These are phyloP conservation scores for Falco biarmicus DNA, from an alignment of 2,797 vertebrate genomes.

Conservation along the genomic window DNA sequence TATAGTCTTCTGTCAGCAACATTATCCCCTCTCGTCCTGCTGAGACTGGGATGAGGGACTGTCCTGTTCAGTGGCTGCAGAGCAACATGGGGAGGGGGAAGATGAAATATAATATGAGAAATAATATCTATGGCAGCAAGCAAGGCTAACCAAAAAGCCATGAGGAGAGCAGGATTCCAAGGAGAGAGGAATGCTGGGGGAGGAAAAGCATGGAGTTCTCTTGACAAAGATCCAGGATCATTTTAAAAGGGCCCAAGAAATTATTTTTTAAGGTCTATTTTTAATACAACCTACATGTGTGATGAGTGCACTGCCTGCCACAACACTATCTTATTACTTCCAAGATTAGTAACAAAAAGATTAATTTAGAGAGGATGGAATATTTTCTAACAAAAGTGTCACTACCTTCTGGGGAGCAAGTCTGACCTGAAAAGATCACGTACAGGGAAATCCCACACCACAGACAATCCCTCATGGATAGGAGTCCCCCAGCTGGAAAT, in stretches of 20 bases:
- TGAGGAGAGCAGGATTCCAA: conserved; percentile 23
- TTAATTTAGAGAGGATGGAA: conserved; percentile 23
- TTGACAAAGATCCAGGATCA: conserved; percentile 24
- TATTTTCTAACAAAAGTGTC: neutral
- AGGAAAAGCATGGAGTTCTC: conserved; percentile 19
- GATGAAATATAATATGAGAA: conserved; percentile 17
- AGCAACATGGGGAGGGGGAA: neutral
- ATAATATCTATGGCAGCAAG: neutral
- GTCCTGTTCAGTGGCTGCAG: neutral
- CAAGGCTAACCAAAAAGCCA: neutral
- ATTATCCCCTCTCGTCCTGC: neutral
- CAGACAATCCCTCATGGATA: neutral
- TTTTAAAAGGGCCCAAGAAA: conserved; percentile 36
- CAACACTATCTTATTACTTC: neutral
- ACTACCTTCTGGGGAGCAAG: neutral
- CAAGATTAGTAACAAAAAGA: conserved; percentile 56
- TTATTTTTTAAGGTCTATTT: conserved; percentile 57
- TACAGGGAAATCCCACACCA: conserved; percentile 25
- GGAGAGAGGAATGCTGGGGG: conserved; percentile 7
- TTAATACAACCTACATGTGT: conserved; percentile 5
- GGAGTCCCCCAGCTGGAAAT: neutral
- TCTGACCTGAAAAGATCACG: neutral
- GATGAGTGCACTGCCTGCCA: neutral
- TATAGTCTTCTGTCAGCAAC: conserved; percentile 42
- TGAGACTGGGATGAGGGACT: neutral